A percentile compares a stretch with the other conserved stretches of the same genome.
These are phyloP conservation scores for Raja brachyura DNA, from an alignment of 2,113 vertebrate genomes.

Conservation along the genomic window DNA sequence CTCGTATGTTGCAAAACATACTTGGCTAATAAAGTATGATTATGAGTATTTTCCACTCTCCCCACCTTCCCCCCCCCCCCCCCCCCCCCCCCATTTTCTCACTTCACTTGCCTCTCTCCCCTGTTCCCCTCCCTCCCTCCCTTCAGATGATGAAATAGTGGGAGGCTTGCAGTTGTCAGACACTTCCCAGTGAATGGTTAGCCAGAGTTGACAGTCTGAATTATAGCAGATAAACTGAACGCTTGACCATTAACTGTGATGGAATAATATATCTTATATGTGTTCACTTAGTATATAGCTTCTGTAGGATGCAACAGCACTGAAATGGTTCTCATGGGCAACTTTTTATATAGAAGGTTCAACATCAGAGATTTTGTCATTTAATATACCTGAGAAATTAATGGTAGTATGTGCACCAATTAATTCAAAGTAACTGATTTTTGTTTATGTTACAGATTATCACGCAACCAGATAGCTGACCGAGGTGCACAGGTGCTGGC, in stretches of 20 bases:
- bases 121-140: background rate
- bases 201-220: background rate
- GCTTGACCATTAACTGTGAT: background rate
- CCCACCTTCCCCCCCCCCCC: background rate
- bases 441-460: background rate
- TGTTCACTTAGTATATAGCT: background rate
- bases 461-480: constrained; percentile 24
- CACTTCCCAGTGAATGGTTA: background rate
- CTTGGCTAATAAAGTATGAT: no score
- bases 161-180: background rate
- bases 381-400: background rate
- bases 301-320: background rate
- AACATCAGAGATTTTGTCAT: no score
- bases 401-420: background rate
- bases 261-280: background rate
- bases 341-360: no score
- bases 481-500: constrained; percentile 25
- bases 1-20: no score
- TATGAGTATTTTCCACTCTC: background rate
- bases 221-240: background rate
- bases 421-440: background rate
- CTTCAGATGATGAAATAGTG: background rate
- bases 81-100: background rate
- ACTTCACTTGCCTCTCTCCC: background rate
- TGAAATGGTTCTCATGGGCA: background rate